Percentiles rank a stretch among this genome's conserved stretches.
These are phyloP conservation scores for Drosophila bipectinata DNA, from an alignment of 1,140 invertebrate species.

Conservation along the genomic window DNA sequence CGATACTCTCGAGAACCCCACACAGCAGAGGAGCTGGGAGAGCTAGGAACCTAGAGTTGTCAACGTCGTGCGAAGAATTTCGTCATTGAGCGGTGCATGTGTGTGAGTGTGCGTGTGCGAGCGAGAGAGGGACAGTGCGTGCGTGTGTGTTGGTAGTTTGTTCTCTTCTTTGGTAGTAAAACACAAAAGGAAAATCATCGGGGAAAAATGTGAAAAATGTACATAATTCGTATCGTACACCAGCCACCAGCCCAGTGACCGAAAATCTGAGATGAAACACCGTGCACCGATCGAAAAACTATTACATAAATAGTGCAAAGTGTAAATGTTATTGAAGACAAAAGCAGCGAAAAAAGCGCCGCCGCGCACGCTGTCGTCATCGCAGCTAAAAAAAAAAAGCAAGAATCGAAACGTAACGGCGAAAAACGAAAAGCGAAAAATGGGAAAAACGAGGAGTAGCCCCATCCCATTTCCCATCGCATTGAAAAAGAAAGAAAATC, in stretches of 20 bases:
- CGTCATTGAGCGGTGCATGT: constrained; percentile 72
- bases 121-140: constrained; percentile 46
- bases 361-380: constrained; percentile 76
- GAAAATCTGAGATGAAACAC: constrained; percentile 45
- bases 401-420: constrained; percentile 13
- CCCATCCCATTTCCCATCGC: neutral
- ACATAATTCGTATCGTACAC: constrained; percentile 45
- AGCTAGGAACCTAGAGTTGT: constrained; percentile 77
- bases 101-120: constrained; percentile 56
- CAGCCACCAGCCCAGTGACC: constrained; percentile 17
- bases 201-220: constrained; percentile 65
- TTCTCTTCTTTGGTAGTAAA: constrained; percentile 69
- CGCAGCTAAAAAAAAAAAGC: constrained; percentile 59
- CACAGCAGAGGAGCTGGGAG: constrained; percentile 57
- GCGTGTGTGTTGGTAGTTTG: constrained; percentile 55
- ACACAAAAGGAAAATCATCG: constrained; percentile 65
- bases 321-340: constrained; percentile 80
- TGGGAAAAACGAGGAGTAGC: constrained; percentile 56
- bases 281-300: constrained; percentile 69
- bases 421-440: constrained; percentile 28
- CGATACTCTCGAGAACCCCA: constrained; percentile 22
- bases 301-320: constrained; percentile 81
- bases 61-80: constrained; percentile 76
- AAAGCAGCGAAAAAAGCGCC: constrained; percentile 47
- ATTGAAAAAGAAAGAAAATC: constrained; percentile 44